These are phyloP conservation scores for Agriopis leucophaearia DNA, from an alignment of 2,888 invertebrate species.

Conservation along the genomic window DNA sequence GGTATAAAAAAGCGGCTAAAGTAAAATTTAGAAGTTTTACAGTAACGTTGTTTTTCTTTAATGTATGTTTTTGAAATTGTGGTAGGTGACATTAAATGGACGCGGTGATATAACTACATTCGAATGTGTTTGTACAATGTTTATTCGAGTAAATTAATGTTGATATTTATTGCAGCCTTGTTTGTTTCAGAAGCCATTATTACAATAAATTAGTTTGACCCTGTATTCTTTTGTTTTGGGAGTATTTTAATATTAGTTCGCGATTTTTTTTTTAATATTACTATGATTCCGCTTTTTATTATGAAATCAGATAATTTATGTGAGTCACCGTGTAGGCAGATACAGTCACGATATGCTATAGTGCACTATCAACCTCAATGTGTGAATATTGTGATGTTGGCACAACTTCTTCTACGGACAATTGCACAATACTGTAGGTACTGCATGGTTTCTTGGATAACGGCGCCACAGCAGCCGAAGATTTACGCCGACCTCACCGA, in stretches of 20 bases:
- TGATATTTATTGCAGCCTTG: slow-evolving; percentile 13
- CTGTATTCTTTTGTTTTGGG: slow-evolving; percentile 22
- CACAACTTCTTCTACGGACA: slow-evolving; percentile 1
- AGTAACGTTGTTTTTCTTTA: too few relatives aligned
- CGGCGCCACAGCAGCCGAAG: neutral
- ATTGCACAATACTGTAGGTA: neutral
- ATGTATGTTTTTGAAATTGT: too few relatives aligned
- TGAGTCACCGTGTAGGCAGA: too few relatives aligned
- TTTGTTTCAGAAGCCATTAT: slow-evolving; percentile 15
- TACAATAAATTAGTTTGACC: slow-evolving; percentile 23
- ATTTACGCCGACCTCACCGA: neutral
- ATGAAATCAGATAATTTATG: too few relatives aligned
- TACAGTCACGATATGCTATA: too few relatives aligned
- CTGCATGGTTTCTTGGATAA: neutral
- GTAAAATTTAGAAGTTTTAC: too few relatives aligned
- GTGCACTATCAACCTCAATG: neutral
- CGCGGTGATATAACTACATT: too few relatives aligned
- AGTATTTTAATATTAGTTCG: slow-evolving; percentile 2
- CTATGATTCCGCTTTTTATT: neutral
- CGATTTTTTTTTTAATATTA: neutral
- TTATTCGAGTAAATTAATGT: slow-evolving; percentile 35
- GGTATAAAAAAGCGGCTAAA: too few relatives aligned
- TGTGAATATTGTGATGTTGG: slow-evolving; percentile 4
- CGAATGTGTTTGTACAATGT: slow-evolving; percentile 29
- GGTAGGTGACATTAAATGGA: too few relatives aligned